Evolutionary conservation across 1,140 invertebrate genomes (phyloP).

Genomic region (Anastatus disparis): DNA sequence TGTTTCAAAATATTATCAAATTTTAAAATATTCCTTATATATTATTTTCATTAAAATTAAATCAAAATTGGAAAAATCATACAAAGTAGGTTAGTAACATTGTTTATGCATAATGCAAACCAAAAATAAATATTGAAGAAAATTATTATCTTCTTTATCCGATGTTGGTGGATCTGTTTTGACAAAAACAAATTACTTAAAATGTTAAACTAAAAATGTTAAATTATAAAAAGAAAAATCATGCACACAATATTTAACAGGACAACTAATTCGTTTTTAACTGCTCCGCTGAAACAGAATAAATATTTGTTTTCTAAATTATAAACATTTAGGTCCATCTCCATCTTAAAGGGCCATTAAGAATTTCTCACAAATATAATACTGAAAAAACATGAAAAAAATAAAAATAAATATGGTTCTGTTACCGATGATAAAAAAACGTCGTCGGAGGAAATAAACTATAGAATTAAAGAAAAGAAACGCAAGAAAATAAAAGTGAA

Average conservation of each 20-base stretch:
- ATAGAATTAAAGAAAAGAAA: not conserved
- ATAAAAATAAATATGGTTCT: slow-evolving; percentile 14
- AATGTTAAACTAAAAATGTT: slow-evolving; percentile 25
- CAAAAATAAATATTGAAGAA: slow-evolving; percentile 13
- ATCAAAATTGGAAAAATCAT: too few relatives aligned
- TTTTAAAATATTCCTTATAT: too few relatives aligned
- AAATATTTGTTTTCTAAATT: slow-evolving; percentile 19
- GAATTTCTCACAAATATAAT: slow-evolving; percentile 8
- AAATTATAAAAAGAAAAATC: slow-evolving; percentile 26
- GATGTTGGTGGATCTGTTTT: not conserved
- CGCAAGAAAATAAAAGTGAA: slow-evolving; percentile 19
- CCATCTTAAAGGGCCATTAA: slow-evolving; percentile 20
- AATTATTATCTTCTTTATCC: slow-evolving; percentile 2
- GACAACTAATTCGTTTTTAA: too few relatives aligned
- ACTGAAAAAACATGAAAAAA: slow-evolving; percentile 22
- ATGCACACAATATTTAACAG: slow-evolving; percentile 35
- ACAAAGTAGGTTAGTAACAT: not conserved
- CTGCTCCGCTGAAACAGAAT: slow-evolving; percentile 39
- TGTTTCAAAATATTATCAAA: too few relatives aligned
- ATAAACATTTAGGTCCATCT: slow-evolving; percentile 34
- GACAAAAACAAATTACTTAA: slow-evolving; percentile 22
- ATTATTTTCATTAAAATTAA: too few relatives aligned
- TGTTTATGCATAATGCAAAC: slow-evolving; percentile 13
- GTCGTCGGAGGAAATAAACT: too few relatives aligned
- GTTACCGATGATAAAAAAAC: slow-evolving; percentile 10